These are phyloP conservation scores for Etia nguti DNA, from an alignment of 2,113 vertebrate genomes.

Conservation along the genomic window DNA sequence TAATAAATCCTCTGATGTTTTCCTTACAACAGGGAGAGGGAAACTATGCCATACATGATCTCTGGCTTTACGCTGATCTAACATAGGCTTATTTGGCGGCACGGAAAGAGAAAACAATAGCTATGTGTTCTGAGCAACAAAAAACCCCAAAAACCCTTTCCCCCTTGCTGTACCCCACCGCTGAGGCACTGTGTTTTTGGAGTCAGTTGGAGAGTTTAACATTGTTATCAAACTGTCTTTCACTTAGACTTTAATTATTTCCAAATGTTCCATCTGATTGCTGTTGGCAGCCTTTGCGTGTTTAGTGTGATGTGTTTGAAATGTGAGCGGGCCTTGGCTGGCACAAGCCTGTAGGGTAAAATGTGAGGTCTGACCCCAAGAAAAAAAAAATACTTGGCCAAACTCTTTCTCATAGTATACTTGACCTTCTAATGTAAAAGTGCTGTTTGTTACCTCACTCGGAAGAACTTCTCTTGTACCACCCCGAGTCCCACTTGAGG, in stretches of 20 bases:
- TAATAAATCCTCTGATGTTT: slow-evolving; percentile 35
- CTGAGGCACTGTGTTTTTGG: slow-evolving; percentile 30
- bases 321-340: slow-evolving; percentile 20
- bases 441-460: slow-evolving; percentile 1
- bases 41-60: slow-evolving; percentile 20
- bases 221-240: slow-evolving; percentile 47
- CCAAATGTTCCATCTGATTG: slow-evolving; percentile 67
- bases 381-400: neutral
- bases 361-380: slow-evolving; percentile 18
- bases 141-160: neutral
- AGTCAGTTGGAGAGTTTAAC: slow-evolving; percentile 26
- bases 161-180: slow-evolving; percentile 24
- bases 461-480: neutral
- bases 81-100: neutral
- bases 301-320: slow-evolving; percentile 40
- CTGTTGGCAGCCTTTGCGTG: slow-evolving; percentile 28
- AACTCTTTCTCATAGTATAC: neutral
- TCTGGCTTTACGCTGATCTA: slow-evolving; percentile 15
- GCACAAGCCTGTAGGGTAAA: slow-evolving; percentile 19
- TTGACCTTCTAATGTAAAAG: slow-evolving; percentile 29
- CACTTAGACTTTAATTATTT: slow-evolving; percentile 57
- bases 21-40: slow-evolving; percentile 8
- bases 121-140: slow-evolving; percentile 17
- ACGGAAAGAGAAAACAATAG: slow-evolving; percentile 48
- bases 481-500: neutral